These are phyloP conservation scores for Neuroscelio doddi DNA, from an alignment of 2,888 invertebrate genomes.

Conservation along the genomic window DNA sequence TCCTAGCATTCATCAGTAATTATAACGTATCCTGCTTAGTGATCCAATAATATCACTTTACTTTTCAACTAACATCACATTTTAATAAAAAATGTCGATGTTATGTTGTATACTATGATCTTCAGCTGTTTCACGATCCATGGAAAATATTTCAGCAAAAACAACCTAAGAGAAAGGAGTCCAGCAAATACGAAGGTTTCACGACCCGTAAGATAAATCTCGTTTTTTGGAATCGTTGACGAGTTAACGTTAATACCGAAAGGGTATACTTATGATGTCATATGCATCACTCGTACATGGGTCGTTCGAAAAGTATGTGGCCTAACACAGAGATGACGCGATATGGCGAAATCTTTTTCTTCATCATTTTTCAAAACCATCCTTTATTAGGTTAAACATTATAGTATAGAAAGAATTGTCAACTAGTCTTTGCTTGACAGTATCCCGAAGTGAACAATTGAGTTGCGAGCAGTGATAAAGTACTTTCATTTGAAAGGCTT, in stretches of 20 bases:
- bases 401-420: no score
- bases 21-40: slow-evolving; percentile 76
- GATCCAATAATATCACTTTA: slow-evolving; percentile 51
- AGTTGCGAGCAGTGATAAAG: no score
- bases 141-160: slow-evolving; percentile 36
- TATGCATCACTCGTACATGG: no score
- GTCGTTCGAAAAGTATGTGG: no score
- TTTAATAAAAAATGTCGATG: slow-evolving; percentile 43
- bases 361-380: no score
- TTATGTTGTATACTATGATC: slow-evolving; percentile 25
- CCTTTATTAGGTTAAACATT: no score
- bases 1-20: slow-evolving; percentile 73
- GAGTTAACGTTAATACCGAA: slow-evolving; percentile 62
- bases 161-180: slow-evolving; percentile 21
- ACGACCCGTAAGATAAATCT: slow-evolving; percentile 56
- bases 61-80: slow-evolving; percentile 47
- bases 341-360: no score
- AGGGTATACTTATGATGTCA: slow-evolving; percentile 60
- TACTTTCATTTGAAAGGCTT: no score
- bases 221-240: slow-evolving; percentile 59
- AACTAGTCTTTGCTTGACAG: no score
- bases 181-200: slow-evolving; percentile 40
- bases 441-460: no score
- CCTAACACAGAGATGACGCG: no score
- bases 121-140: slow-evolving; percentile 20